Percentiles rank a stretch among this genome's conserved stretches.
Evolutionary conservation across 2,888 invertebrate species (phyloP).

Genomic region (Helleia helle): DNA sequence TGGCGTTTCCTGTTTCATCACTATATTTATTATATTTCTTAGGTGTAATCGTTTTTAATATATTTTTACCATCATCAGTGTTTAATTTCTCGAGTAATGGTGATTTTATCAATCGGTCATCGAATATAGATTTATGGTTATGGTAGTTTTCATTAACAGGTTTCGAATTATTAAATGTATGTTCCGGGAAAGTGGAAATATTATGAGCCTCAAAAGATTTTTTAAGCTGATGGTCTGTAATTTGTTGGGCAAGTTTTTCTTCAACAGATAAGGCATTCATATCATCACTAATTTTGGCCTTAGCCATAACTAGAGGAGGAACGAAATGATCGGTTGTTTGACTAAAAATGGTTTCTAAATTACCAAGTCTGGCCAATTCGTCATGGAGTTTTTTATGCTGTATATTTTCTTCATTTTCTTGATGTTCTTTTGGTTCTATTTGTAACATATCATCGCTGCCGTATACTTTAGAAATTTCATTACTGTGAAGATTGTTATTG

Average conservation of each 20-base stretch:
- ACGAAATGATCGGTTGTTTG: slow-evolving; percentile 68
- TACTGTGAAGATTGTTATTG: slow-evolving; percentile 49
- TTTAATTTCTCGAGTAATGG: slow-evolving; percentile 2
- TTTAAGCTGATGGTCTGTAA: slow-evolving; percentile 40
- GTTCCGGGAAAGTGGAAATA: slow-evolving; percentile 8
- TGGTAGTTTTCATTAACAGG: neutral
- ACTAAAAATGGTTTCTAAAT: slow-evolving; percentile 60
- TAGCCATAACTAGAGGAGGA: slow-evolving; percentile 68
- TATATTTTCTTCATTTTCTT: slow-evolving; percentile 52
- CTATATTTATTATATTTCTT: slow-evolving; percentile 53
- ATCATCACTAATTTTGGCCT: slow-evolving; percentile 62
- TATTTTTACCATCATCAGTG: slow-evolving; percentile 23
- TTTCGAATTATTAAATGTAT: neutral
- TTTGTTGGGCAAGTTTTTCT: slow-evolving; percentile 63
- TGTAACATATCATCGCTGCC: slow-evolving; percentile 34
- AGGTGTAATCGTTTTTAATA: slow-evolving; percentile 34
- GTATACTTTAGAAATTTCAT: slow-evolving; percentile 44
- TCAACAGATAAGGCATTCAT: slow-evolving; percentile 64
- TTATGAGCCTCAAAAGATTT: slow-evolving; percentile 25
- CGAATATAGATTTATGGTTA: neutral
- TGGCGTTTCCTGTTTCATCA: slow-evolving; percentile 35
- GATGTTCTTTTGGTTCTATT: slow-evolving; percentile 44
- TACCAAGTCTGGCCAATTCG: slow-evolving; percentile 56
- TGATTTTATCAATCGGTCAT: slow-evolving; percentile 5
- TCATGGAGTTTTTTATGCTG: slow-evolving; percentile 60